Conservation (phyloP, 2,113 vertebrate species). For the Bos javanicus region DNA sequence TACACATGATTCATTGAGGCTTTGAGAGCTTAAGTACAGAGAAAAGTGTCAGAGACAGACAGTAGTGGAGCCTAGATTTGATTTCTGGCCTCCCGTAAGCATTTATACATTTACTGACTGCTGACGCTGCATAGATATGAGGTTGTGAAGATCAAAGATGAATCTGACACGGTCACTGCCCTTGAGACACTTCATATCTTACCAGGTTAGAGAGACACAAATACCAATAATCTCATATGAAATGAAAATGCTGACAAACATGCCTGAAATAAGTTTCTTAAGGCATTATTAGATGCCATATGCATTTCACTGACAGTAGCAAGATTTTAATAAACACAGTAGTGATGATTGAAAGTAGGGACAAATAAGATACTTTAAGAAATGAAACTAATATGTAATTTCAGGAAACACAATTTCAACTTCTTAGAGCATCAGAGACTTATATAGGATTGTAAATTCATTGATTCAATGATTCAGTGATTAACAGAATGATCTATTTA, state of each 20-base stretch:
- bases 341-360: conserved; percentile 54
- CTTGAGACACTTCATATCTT: neutral
- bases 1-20: conserved; percentile 12
- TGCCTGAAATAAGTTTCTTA: conserved; percentile 21
- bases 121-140: neutral
- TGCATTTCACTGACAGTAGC: conserved; percentile 55
- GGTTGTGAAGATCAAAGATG: neutral
- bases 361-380: conserved; percentile 49
- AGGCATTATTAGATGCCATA: conserved; percentile 60
- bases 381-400: conserved; percentile 20
- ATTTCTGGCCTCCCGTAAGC: neutral
- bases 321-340: conserved; percentile 69
- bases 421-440: conserved; percentile 22
- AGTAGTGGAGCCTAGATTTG: neutral
- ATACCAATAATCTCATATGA: neutral
- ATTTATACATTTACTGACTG: neutral
- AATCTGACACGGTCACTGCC: neutral
- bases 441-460: neutral
- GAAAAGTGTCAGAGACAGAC: neutral
- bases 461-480: neutral
- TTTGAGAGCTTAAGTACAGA: neutral
- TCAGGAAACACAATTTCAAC: conserved; percentile 35
- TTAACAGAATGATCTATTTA: neutral
- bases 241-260: neutral
- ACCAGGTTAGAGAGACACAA: neutral